phyloP scores from a whole-genome alignment of 1,140 invertebrate species.

The Aphis craccivora region DNA sequence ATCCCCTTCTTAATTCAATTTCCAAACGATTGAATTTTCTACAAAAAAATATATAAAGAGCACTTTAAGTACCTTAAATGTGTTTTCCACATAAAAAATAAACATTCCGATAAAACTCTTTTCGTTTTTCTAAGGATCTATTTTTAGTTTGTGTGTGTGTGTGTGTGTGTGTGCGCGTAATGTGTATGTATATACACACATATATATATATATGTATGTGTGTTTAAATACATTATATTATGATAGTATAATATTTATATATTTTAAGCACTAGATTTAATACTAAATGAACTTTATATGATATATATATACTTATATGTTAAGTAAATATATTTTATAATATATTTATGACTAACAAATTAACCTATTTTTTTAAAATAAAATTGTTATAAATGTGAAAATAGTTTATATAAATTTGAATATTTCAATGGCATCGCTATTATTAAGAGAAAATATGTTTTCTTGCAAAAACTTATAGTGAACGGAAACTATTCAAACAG shows the following conservation, averaged over 20 bases:
- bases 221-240: too few relatives aligned
- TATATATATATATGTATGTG: too few relatives aligned
- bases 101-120: neutral
- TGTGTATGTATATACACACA: neutral
- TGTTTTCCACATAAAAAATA: neutral
- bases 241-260: neutral
- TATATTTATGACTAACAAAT: neutral
- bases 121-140: neutral
- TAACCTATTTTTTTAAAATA: neutral
- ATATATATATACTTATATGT: neutral
- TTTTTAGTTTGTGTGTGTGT: neutral
- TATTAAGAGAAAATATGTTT: neutral
- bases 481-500: neutral
- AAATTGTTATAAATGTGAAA: neutral
- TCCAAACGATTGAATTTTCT: constrained; percentile 1
- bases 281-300: neutral
- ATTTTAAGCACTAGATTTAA: neutral
- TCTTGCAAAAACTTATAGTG: neutral
- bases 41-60: neutral
- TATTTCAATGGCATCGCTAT: neutral
- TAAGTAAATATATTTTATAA: neutral
- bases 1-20: neutral
- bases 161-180: neutral
- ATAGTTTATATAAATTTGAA: neutral
- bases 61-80: neutral